Base-by-base conservation (phyloP, 2,113 vertebrate genomes). In the Semnornis frantzii region DNA sequence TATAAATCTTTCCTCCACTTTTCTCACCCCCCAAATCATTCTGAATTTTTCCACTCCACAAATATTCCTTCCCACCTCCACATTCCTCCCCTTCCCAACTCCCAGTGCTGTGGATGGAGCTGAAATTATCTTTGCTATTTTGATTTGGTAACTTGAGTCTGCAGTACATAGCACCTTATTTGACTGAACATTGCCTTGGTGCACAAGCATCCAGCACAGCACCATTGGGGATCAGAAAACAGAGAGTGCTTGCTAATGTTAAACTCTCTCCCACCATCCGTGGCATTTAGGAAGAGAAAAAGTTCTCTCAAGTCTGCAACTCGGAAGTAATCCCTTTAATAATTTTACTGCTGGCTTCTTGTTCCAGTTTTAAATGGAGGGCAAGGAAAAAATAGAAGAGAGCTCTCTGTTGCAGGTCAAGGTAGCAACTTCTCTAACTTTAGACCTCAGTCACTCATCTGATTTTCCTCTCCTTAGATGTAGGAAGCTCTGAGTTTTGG, bases 121-220 rank as follows among this genome's bases (percentile, higher is more conserved):
- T 90, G 83, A 95, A 93, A 86, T 87, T 76, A 60, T 85, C 59
- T 73, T 84, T 92, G 57, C 60, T 94, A 93, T 95, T 96, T 96
- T 93, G 76, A 81, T 87, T 78, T 89, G 82, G 60, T 78, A 85
- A 90, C 74, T 87, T 55, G 48, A 79, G 59, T 75, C 60, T 93
- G 55, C 74, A 78, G 48, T 50, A 82, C 71, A 75, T 82, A 89
- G 44, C 89, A 85, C 85, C 48, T 90, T 83, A 62, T 82, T 85
- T 95, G 71, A 96, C 80, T 91, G 89, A 96, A 63, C 63, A 82
- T 65, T 4, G 3, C 18, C 8, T 54, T 90, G 87, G 34, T 68
- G 65, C 60, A 84, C 55, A 52, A 73, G 57, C 23, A 84, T 72
- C n/a, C 68, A 85, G 64, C 71, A 57, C 39, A 84, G 76, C 55